Conservation (phyloP, 2,888 invertebrate genomes). For the Lacanobia wlatinum region DNA sequence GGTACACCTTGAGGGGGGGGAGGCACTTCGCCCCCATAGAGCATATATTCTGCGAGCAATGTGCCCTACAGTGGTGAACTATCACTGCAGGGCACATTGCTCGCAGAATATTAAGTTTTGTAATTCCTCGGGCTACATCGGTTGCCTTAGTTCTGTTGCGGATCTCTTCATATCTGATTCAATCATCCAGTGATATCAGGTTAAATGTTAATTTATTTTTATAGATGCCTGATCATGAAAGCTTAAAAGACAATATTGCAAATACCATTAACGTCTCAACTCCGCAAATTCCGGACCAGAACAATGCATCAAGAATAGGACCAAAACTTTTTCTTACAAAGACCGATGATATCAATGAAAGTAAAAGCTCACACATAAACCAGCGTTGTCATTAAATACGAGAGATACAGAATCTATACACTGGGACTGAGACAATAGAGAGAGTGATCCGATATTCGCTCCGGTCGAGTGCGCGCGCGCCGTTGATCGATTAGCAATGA, state of each 20-base stretch:
- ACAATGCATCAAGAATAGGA: slow-evolving; percentile 9
- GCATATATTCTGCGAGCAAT: too few species aligned
- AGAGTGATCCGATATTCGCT: slow-evolving; percentile 72
- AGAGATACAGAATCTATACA: slow-evolving; percentile 77
- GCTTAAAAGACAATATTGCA: neutral
- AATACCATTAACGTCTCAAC: neutral
- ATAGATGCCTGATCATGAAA: neutral
- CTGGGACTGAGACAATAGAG: slow-evolving; percentile 85
- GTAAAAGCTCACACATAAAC: slow-evolving; percentile 77
- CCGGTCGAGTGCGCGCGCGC: slow-evolving; percentile 69
- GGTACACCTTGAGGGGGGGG: too few species aligned
- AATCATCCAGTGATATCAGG: neutral
- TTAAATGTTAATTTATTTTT: too few species aligned
- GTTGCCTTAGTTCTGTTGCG: too few species aligned
- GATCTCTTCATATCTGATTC: too few species aligned
- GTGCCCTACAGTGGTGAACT: too few species aligned
- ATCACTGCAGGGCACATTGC: too few species aligned
- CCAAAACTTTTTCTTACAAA: slow-evolving; percentile 11
- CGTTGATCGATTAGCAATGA: slow-evolving; percentile 81
- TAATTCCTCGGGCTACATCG: too few species aligned
- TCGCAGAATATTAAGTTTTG: too few species aligned
- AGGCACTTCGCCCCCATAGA: too few species aligned
- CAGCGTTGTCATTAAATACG: slow-evolving; percentile 70
- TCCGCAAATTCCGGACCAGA: neutral
- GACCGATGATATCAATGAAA: slow-evolving; percentile 67